These are phyloP conservation scores for Oreotrochilus melanogaster DNA, from an alignment of 2,113 vertebrate species.

Conservation along the genomic window DNA sequence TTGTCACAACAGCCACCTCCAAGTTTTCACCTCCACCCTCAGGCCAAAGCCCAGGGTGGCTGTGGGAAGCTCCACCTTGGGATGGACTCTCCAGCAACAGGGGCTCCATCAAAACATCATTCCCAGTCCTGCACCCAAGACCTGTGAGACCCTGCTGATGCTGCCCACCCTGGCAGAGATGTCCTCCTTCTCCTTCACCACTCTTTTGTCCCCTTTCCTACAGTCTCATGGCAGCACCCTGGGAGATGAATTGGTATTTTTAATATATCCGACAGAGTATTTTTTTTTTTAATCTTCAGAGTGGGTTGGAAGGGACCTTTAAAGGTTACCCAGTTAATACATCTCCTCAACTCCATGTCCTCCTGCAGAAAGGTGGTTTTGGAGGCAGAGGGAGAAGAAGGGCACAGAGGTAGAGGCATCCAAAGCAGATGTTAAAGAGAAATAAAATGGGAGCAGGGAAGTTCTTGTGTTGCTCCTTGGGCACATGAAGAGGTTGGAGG, in stretches of 20 bases:
- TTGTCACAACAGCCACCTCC: fast-evolving
- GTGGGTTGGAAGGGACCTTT: no score
- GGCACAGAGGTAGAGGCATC: neutral
- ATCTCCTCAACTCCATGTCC: neutral
- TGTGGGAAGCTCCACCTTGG: neutral
- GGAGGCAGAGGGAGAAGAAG: neutral
- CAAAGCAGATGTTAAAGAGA: fast-evolving
- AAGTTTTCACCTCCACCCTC: neutral
- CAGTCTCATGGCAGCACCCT: neutral
- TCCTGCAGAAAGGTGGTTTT: neutral
- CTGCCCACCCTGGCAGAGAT: neutral
- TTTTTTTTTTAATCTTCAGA: no score
- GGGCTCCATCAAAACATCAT: neutral
- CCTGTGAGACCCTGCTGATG: fast-evolving
- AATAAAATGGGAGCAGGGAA: neutral
- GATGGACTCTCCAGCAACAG: neutral
- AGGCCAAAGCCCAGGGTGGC: neutral
- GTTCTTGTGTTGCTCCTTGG: neutral
- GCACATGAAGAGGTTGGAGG: neutral
- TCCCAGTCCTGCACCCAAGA: neutral
- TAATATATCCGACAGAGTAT: no score
- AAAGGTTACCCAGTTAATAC: no score
- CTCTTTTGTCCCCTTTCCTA: neutral
- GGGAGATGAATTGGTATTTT: neutral
- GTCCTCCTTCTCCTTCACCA: neutral